phyloP scores from a whole-genome alignment of 2,797 vertebrate genomes.

The Catamblyrhynchus diadema region DNA sequence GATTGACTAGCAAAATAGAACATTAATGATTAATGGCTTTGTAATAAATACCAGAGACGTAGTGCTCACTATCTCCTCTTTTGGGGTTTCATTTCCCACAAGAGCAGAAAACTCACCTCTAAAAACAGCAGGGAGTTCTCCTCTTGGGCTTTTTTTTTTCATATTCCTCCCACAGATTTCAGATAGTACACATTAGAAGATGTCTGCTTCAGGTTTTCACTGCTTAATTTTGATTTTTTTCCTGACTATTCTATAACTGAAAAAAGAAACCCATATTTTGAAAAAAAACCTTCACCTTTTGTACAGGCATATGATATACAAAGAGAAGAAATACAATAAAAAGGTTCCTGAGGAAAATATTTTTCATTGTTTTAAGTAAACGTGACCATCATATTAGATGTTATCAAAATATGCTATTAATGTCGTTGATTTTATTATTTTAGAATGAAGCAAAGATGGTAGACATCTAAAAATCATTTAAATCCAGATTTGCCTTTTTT shows the following conservation, averaged over 20 bases:
- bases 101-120: background rate
- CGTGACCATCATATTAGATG: background rate
- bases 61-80: background rate
- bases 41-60: background rate
- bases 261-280: background rate
- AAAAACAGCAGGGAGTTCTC: background rate
- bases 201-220: background rate
- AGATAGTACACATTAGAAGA: background rate
- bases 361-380: background rate
- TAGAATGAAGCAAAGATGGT: background rate
- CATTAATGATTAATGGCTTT: background rate
- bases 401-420: background rate
- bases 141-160: background rate
- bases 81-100: background rate
- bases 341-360: accelerated
- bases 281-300: background rate
- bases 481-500: background rate
- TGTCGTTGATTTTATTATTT: background rate
- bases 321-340: background rate
- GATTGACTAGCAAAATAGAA: background rate
- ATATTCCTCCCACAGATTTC: background rate
- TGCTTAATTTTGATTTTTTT: background rate
- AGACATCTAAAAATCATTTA: background rate
- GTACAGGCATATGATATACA: background rate
- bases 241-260: background rate